Evolutionary conservation across 2,113 vertebrate species (phyloP), one percentile per base, ranked within the genome.

Genomic region (Melanostigma gelatinosum): DNA sequence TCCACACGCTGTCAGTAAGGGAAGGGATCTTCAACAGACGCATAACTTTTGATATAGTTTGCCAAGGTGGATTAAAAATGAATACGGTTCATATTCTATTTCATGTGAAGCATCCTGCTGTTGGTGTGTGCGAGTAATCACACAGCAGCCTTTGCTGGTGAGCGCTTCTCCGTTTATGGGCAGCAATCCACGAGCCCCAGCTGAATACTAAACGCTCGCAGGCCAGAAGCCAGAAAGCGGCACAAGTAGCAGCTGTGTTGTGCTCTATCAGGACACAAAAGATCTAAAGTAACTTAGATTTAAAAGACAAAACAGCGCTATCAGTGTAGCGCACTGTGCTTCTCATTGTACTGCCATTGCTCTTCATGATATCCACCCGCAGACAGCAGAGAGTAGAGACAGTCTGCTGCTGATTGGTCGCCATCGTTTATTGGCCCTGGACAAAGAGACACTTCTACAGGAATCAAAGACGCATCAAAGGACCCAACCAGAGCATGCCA

Each of bases 331-430:
- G 74, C 18, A 13, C 72, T 50, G 10, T 60, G 42, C 42, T 1
- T 72, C 9, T 11, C 42, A 32, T 29, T 57, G 61, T 29, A 40
- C 75, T 22, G 66, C 80, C 78, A 93, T 93, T 87, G 40, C 50
- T 94, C 75, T 89, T 92, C 84, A 55, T 94, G 93, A 90, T 83
- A 88, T 77, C 91, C 85, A 76, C 62, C 88, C 88, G 89, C 84
- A 91, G 92, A 94, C 42, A 92, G 92, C 79, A 54, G 3, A 58
- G 4, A 70, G 85, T 85, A 0, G 75, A 90, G 92, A 90, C 71
- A 81, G 85, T 82, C 77, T 60, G 89, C 90, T 83, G 64, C 82
- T 90, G 90, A 93, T 94, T 92, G 93, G 88, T 90, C 94, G 89
- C 89, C 18, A 27, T 50, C 69, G 75, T 94, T 93, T 90, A 92